Conservation (phyloP, 2,888 invertebrate genomes). For the Aelia acuminata region DNA sequence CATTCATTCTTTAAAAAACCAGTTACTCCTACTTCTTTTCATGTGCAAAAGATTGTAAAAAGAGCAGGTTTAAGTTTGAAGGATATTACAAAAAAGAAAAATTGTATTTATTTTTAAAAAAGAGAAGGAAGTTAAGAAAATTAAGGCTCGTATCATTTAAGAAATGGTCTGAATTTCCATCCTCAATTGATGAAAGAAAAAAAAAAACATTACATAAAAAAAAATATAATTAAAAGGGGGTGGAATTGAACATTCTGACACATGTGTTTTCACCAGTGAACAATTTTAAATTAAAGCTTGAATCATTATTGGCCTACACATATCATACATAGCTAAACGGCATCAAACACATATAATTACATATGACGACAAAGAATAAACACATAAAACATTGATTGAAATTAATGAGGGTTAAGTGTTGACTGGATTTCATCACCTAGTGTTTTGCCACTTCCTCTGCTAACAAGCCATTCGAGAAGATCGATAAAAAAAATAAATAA, state of each 20-base stretch:
- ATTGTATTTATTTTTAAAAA: not conserved
- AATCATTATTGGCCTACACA: conserved; percentile 24
- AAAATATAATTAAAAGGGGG: not conserved
- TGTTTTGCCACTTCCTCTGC: not conserved
- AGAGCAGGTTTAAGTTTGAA: conserved; percentile 17
- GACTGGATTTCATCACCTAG: not conserved
- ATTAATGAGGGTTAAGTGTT: not conserved
- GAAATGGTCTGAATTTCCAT: not conserved
- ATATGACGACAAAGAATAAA: conserved; percentile 48
- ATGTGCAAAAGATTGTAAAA: conserved; percentile 8
- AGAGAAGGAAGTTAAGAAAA: conserved; percentile 7
- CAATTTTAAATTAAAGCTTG: not conserved
- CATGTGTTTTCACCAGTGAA: not conserved
- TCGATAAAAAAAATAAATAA: not conserved
- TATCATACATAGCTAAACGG: conserved; percentile 38
- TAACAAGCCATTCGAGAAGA: not conserved
- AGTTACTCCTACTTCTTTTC: not conserved
- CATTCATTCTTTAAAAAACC: conserved; percentile 9
- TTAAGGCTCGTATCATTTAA: conserved; percentile 31
- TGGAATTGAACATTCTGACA: not conserved
- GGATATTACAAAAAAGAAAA: not conserved
- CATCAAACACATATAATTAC: conserved; percentile 37
- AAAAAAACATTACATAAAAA: not conserved
- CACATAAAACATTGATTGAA: conserved; percentile 49
- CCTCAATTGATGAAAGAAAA: not conserved